Base-by-base conservation (phyloP, 2,113 vertebrate species). In the Balaeniceps rex region DNA sequence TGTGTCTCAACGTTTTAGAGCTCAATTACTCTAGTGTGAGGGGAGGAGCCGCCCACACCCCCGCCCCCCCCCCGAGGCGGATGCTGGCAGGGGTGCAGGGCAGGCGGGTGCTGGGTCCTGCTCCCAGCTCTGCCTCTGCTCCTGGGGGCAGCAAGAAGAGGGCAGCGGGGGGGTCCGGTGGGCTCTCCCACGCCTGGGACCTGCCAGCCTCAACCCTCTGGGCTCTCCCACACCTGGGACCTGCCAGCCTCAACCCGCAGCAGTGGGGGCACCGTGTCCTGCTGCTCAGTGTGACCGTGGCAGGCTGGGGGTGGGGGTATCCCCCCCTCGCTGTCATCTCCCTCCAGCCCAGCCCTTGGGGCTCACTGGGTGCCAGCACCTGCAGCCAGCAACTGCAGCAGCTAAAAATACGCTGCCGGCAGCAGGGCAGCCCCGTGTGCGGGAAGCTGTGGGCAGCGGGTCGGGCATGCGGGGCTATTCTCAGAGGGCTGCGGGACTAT, bases 401-500 rank as follows among this genome's bases (percentile, higher is more conserved):
- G 52, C 83, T 70, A 94, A 88, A 93, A 95, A 80, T 90, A 94
- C 0, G 0, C 2, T 2, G 24, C 38, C 4, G 14, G 77, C 80
- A 86, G 83, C 85, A 93, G 92, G 92, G 64, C 92, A 96, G 93
- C 97, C 96, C 96, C 76, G 21, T 80, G 92, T 36, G 91, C 81
- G 95, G 93, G 95, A 97, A 97, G 93, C 72, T 71, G 96, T 78
- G 95, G 96, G 94, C 92, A 81, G 93, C 7, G 7, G 40, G 63
- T 66, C 2, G 25, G 79, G 54, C 29, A 28, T 95, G 94, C 93
- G 85, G 97, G 95, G 84, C 86, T 97, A 97, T 97, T 97, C 97
- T 96, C 97, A 97, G 97, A 91, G 96, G 94, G 58, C 93, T 75
- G 79, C 63, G 72, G 94, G 83, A 69, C 97, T 98, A 98, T 98